Evolutionary conservation across 1,140 invertebrate species (phyloP), one percentile per base, ranked within the genome.

Genomic region (Cydia strobilella): DNA sequence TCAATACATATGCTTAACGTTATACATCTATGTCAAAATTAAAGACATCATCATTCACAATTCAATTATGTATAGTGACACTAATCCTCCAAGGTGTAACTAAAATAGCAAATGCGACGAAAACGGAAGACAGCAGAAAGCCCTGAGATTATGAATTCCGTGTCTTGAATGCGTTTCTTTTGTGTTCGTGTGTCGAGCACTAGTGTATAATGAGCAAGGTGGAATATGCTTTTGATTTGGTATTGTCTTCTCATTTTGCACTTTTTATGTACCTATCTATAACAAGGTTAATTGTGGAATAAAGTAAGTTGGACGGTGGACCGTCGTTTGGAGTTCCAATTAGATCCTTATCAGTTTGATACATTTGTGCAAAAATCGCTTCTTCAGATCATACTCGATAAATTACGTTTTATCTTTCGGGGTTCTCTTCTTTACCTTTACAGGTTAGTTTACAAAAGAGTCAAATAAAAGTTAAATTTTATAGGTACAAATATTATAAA

Each of bases 181-280:
- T 69, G 15, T 66, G 31, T 3, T 27, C 31, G 65, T 69, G 63
- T 66, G 65, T 69, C 31, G 27, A 18, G 65, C 65, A 69, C 65
- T 69, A 69, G 65, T 35, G 65, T 69, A 39, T 69, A 69, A 69
- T 69, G 65, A 69, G 65, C 65, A 9, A 59, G 54, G 54, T n/a
- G 20, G 54, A 59, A 51, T 18, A 7, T 12, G 20, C 54, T 59
- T 23, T 59, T 59, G 54, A 23, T 59, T 59, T 59, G 54, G 9
- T 20, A 59, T 59, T 59, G 15, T n/a, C 20, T 23, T 23, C 10
- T 23, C 9, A 10, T 59, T 59, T 59, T 59, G 18, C 7, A 59
- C 42, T 45, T 45, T 45, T 45, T 45, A 45, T 45, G n/a, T n/a
- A n/a, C n/a, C n/a, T n/a, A n/a, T n/a, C n/a, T n/a, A n/a, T n/a